Conservation (phyloP, 2,113 vertebrate genomes). For the Tachysurus fulvidraco region DNA sequence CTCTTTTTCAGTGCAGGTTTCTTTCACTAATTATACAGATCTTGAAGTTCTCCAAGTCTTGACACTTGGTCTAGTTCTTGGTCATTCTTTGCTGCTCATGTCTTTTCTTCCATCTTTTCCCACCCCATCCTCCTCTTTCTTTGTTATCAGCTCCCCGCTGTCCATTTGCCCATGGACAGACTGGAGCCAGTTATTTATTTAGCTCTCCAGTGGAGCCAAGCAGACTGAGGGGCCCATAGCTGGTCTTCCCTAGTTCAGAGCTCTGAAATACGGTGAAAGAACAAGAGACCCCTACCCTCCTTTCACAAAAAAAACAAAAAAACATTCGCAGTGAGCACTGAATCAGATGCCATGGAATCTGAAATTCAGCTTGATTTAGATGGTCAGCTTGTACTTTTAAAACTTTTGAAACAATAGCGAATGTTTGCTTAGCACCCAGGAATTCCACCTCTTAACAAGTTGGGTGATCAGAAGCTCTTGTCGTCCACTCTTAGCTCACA, state of each 20-base stretch:
- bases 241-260: constrained; percentile 38
- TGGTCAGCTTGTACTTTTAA: not conserved
- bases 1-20: not conserved
- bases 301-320: not conserved
- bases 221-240: constrained; percentile 51
- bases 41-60: not conserved
- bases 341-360: not conserved
- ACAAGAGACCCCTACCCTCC: constrained; percentile 3
- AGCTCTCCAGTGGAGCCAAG: constrained; percentile 63
- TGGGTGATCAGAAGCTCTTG: not conserved
- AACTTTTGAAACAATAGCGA: not conserved
- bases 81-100: not conserved
- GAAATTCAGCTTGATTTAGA: not conserved
- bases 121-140: not conserved
- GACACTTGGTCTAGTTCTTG: not conserved
- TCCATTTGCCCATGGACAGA: constrained; percentile 64
- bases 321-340: too few relatives aligned
- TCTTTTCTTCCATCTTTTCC: not conserved
- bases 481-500: not conserved
- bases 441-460: constrained; percentile 9
- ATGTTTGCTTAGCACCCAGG: constrained; percentile 7
- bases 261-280: constrained; percentile 5
- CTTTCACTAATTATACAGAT: not conserved
- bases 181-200: constrained; percentile 71
- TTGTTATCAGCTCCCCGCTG: constrained; percentile 30